These are phyloP conservation scores for Pecten maximus DNA, from an alignment of 2,888 invertebrate species.

Conservation along the genomic window DNA sequence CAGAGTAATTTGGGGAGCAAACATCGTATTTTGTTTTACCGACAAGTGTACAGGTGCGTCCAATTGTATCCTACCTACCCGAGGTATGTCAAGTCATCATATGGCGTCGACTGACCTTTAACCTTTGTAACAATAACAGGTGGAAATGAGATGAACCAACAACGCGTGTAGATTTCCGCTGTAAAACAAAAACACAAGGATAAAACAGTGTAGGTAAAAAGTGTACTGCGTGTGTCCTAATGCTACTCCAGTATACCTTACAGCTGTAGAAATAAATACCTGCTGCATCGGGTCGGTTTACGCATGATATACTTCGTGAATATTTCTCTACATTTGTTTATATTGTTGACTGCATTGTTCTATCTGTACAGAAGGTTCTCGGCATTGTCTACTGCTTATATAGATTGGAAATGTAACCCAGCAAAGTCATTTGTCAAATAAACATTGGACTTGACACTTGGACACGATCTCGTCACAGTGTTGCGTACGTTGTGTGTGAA, in stretches of 20 bases:
- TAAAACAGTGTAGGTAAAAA: background rate
- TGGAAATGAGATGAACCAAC: background rate
- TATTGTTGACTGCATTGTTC: background rate
- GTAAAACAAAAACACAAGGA: background rate
- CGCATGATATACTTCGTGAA: background rate
- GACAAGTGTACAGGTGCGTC: background rate
- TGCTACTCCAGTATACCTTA: background rate
- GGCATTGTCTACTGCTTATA: background rate
- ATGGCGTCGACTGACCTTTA: background rate
- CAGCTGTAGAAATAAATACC: constrained; percentile 2
- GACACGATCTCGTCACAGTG: background rate
- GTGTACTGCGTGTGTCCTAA: background rate
- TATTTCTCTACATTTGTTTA: constrained; percentile 10
- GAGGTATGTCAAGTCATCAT: background rate
- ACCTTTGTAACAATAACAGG: background rate
- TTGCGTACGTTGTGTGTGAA: background rate
- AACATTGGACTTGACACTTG: background rate
- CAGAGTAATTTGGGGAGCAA: no score
- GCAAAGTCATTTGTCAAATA: constrained; percentile 30
- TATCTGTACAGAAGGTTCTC: background rate
- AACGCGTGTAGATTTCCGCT: background rate
- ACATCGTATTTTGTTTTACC: background rate
- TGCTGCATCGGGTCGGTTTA: background rate
- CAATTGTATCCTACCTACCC: background rate
- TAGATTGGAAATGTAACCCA: constrained; percentile 13